Evolutionary conservation across 37 sponge, comb jelly and placozoan genomes (phyloP), one percentile per base, ranked within the genome.

Genomic region (Halichondria panicea): DNA sequence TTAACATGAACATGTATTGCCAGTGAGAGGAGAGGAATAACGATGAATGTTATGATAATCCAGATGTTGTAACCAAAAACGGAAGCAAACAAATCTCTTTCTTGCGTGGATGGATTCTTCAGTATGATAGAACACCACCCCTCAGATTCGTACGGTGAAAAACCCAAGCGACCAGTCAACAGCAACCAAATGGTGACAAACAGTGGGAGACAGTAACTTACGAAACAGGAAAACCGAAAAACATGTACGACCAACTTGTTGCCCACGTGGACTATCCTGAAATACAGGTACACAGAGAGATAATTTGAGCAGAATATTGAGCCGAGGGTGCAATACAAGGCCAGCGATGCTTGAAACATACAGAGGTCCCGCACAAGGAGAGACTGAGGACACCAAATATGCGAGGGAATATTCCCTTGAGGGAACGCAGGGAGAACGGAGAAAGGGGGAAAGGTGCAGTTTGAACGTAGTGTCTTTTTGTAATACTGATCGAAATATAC

Each of bases 81-180:
- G 4, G 48, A 1, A 0, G 61, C 81, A 30, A 57, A 63, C 33
- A 76, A 32, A 33, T 58, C 28, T n/a, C 62, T 42, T 31, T 44
- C 36, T 32, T 6, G 9, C 35, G 19, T 55, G 25, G 25, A 55
- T 0, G 81, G 74, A 50, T 73, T 27, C 34, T 45, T 45, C 3
- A 79, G n/a, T 9, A 84, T 84, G 12, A 74, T 67, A 32, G 74
- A 59, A 30, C 91, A 91, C 87, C 91, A 86, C 15, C 91, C 91
- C 31, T 82, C 68, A 25, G 82, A 81, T 22, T 82, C 77, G 32
- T 76, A 74, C 1, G 91, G 91, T 1, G 91, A 85, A 40, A 77
- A 91, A 0, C 88, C 81, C 3, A 91, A 60, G 11, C 66, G 36
- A 8, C 55, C 74, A n/a, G 77, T 76, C 12, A 50, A 31, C 13